Evolutionary conservation across 2,888 invertebrate genomes (phyloP), one percentile per base, ranked within the genome.

Genomic region (Sinodicranocentrus sp.): DNA sequence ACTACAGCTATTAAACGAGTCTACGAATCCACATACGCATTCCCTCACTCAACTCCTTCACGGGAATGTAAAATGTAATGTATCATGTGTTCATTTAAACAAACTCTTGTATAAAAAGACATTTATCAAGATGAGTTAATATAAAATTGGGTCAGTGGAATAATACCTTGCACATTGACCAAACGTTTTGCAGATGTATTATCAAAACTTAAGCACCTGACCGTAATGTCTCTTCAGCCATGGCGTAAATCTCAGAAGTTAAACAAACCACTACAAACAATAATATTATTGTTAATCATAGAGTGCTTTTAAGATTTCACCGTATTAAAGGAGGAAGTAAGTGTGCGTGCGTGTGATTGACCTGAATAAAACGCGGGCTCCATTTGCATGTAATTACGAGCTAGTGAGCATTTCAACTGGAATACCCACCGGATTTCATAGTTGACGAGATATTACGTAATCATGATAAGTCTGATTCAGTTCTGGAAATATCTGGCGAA

Each of bases 81-180:
- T n/a, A n/a, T n/a, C n/a, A n/a, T n/a, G n/a, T n/a, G n/a, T n/a
- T n/a, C n/a, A n/a, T n/a, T n/a, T n/a, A n/a, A n/a, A n/a, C n/a
- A n/a, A n/a, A 48, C 10, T n/a, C 13, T 48, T 48, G n/a, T n/a
- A 48, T 48, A 71, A 71, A 26, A 15, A 48, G 8, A 68, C 25
- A 26, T 26, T 52, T 72, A 79, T 71, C 72, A 65, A 79, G 72
- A 72, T 79, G 65, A 71, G 63, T 78, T 61, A 19, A 48, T 54
- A 72, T 17, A 43, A 78, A 79, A 65, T 65, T 79, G 63, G 79
- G 79, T 79, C 72, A 79, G 65, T 72, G 57, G 79, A 79, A 79
- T 79, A 71, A 79, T 79, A 79, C 71, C 63, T 48, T 65, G 43
- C 25, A 26, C 54, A 79, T 59, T 79, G 63, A 15, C 63, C 79